These are phyloP conservation scores for Sigmodon hispidus DNA, from an alignment of 2,113 vertebrate species.

Conservation along the genomic window DNA sequence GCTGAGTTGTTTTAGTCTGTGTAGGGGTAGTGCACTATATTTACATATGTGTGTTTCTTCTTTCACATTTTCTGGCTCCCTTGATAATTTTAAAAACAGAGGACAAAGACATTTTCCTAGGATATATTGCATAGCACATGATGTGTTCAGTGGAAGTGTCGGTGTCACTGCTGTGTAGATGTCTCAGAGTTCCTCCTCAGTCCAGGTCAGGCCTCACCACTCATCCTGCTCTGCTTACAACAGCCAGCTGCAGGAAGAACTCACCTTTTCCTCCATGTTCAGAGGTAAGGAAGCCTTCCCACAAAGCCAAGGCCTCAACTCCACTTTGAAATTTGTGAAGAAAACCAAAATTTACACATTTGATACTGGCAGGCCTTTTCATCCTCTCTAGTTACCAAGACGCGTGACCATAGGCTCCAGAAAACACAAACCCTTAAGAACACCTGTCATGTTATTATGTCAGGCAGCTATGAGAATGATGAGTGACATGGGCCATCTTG, in stretches of 20 bases:
- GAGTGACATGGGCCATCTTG: background rate
- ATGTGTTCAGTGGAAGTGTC: background rate
- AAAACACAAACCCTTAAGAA: background rate
- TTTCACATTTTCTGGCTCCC: slow-evolving; percentile 1
- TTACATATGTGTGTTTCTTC: background rate
- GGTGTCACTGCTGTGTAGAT: background rate
- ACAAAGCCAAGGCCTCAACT: background rate
- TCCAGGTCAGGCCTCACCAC: background rate
- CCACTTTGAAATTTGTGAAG: background rate
- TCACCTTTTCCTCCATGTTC: background rate
- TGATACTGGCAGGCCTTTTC: background rate
- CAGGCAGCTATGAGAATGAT: background rate
- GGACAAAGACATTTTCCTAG: background rate
- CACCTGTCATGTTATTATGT: background rate
- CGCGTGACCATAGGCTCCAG: background rate
- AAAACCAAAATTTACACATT: background rate
- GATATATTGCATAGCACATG: background rate
- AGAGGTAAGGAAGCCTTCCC: background rate
- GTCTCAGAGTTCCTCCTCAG: background rate
- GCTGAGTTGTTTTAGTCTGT: background rate
- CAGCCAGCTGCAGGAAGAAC: background rate
- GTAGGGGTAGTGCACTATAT: background rate
- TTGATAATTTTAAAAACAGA: slow-evolving; percentile 19
- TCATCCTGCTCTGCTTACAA: background rate
- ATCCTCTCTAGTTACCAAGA: background rate